Evolutionary conservation across 2,113 vertebrate genomes (phyloP).

Genomic region (Cyprinodon brontotheroides): DNA sequence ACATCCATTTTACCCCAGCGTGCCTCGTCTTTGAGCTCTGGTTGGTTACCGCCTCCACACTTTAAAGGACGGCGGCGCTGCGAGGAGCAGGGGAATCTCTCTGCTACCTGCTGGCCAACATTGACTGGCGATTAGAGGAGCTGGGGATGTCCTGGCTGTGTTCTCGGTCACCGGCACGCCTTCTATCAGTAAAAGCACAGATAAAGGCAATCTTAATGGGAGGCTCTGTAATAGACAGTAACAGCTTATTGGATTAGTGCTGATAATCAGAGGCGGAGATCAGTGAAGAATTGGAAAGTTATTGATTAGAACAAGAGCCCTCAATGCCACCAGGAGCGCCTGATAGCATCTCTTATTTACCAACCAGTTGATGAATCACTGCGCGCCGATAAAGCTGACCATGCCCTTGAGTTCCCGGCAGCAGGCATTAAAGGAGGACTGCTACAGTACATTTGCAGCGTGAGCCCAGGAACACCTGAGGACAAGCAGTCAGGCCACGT

Average conservation of each 20-base stretch:
- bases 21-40: constrained; percentile 9
- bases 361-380: constrained; percentile 71
- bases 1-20: constrained; percentile 31
- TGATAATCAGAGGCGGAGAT: constrained; percentile 77
- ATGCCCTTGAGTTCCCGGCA: constrained; percentile 72
- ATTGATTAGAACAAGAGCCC: constrained; percentile 79
- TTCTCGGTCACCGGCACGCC: constrained; percentile 24
- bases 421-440: constrained; percentile 17
- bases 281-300: constrained; percentile 79
- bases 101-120: constrained; percentile 39
- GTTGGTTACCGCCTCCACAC: constrained; percentile 25
- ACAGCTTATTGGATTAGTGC: constrained; percentile 75
- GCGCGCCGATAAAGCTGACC: constrained; percentile 67
- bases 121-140: constrained; percentile 71
- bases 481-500: constrained; percentile 21
- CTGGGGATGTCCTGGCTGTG: constrained; percentile 41
- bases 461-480: constrained; percentile 17
- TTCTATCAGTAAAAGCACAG: constrained; percentile 64
- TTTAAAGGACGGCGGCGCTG: constrained; percentile 36
- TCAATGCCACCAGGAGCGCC: constrained; percentile 70
- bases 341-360: constrained; percentile 84
- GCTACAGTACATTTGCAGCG: constrained; percentile 29
- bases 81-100: constrained; percentile 42
- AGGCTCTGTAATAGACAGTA: constrained; percentile 64
- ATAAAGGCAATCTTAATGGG: constrained; percentile 64